These are phyloP conservation scores for Cephus cinctus DNA, from an alignment of 1,140 invertebrate species.

Conservation along the genomic window DNA sequence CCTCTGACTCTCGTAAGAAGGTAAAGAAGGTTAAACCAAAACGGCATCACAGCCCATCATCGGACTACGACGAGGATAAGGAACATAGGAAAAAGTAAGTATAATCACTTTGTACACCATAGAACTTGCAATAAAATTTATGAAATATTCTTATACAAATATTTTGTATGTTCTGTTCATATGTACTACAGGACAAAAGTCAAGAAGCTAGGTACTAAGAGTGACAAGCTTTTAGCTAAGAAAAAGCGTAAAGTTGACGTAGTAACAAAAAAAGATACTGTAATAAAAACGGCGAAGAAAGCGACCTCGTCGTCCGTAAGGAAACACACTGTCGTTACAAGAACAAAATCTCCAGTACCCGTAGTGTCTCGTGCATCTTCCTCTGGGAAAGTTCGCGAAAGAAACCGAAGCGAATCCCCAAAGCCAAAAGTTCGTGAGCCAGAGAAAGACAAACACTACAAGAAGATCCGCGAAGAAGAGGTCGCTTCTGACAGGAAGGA, in stretches of 20 bases:
- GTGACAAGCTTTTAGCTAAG: constrained; percentile 41
- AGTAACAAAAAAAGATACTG: constrained; percentile 38
- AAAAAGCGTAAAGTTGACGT: constrained; percentile 50
- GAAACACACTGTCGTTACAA: constrained; percentile 33
- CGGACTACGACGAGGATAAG: constrained; percentile 57
- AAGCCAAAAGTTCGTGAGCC: constrained; percentile 31
- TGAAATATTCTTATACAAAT: constrained; percentile 3
- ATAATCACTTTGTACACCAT: constrained; percentile 4
- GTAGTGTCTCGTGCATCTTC: constrained; percentile 24
- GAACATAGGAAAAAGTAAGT: constrained; percentile 50
- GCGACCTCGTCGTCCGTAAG: constrained; percentile 28
- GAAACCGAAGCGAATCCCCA: constrained; percentile 50
- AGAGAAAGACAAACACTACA: constrained; percentile 42
- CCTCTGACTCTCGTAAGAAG: constrained; percentile 56
- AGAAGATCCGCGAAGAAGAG: constrained; percentile 39
- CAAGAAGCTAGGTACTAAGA: constrained; percentile 45
- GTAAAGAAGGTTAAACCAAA: constrained; percentile 60
- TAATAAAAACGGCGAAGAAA: constrained; percentile 39
- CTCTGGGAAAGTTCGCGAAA: constrained; percentile 38
- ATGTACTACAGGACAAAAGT: constrained; percentile 40
- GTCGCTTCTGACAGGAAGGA: constrained; percentile 6
- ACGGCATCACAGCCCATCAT: constrained; percentile 61
- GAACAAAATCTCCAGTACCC: constrained; percentile 38
- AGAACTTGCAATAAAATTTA: constrained; percentile 3
- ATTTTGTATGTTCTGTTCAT: not conserved